A percentile compares a stretch with the other conserved stretches of the same genome.
phyloP scores from a whole-genome alignment of 2,113 vertebrate genomes.

The Spheniscus mendiculus region DNA sequence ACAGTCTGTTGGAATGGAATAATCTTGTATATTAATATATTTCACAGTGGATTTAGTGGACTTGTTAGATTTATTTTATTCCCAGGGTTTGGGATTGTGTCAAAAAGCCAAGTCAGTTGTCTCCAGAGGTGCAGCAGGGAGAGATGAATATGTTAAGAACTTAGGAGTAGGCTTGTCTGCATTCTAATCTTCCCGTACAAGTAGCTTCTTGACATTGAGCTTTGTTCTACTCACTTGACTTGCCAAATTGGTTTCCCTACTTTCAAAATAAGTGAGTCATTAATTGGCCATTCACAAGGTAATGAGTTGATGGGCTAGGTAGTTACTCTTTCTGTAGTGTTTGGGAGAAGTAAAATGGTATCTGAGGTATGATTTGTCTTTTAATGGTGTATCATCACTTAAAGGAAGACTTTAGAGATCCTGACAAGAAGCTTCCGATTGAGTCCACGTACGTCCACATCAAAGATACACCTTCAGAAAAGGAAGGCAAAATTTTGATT shows the following conservation, averaged over 20 bases:
- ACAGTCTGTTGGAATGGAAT: neutral
- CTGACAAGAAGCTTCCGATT: conserved; percentile 70
- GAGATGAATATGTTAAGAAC: neutral
- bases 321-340: neutral
- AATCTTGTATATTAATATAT: neutral
- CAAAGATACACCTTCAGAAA: conserved; percentile 73
- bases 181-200: neutral
- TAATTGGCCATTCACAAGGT: neutral
- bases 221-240: neutral
- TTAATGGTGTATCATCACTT: neutral
- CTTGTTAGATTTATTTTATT: neutral
- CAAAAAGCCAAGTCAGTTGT: neutral
- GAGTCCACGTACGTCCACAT: conserved; percentile 76
- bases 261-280: neutral
- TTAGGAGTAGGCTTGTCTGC: neutral
- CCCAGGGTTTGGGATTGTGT: neutral
- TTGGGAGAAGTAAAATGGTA: neutral
- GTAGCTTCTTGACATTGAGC: neutral
- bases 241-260: neutral
- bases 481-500: conserved; percentile 72
- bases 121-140: neutral
- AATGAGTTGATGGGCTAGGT: neutral
- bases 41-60: neutral
- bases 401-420: conserved; percentile 75
- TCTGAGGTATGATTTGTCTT: neutral